Base-by-base conservation (phyloP, 2,113 vertebrate species). In the Ondatra zibethicus region DNA sequence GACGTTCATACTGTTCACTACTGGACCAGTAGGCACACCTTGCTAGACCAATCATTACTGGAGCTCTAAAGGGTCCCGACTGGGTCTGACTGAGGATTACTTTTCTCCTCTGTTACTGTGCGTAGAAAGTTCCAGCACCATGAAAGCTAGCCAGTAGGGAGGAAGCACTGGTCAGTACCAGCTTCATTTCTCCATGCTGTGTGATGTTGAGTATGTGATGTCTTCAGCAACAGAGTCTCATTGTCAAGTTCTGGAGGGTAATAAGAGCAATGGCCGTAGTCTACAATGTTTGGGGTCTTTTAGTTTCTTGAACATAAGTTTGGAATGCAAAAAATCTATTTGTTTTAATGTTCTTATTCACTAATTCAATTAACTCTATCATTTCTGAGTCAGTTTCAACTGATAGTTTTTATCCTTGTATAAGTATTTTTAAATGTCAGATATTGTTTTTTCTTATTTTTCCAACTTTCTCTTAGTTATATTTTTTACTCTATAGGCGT, bases 381-480 rank as follows among this genome's bases (percentile, higher is more conserved):
- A 81, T 91, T 93, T 94, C 63, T 92, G 36, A 55, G 36, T 88
- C 73, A 66, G 31, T 68, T 97, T 92, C 72, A 92, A 58, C 55
- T 63, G 45, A 68, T n/a, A 81, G 25, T 4, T 93, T 92, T 93
- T 78, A 78, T 78, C 21, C 47, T 95, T 92, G 29, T 25, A 76
- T 45, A n/a, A 33, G 10, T 82, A 36, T 81, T 65, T 84, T 75
- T 75, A 92, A 84, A 72, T 31, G 42, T 80, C 27, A 88, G 58
- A 58, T 29, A 78, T 42, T 91, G n/a, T 70, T 92, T 86, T 92
- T 65, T 25, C 76, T 75, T 82, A 58, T 58, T 63, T 63, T 63
- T 29, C 58, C 7, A 63, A 11, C 36, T 94, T 66, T 19, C 12
- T 58, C 12, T 36, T 81, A 11, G 55, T 31, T 66, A 45, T 93